These are phyloP conservation scores for Brachyopa scutellaris DNA, from an alignment of 2,888 invertebrate genomes.

Conservation along the genomic window DNA sequence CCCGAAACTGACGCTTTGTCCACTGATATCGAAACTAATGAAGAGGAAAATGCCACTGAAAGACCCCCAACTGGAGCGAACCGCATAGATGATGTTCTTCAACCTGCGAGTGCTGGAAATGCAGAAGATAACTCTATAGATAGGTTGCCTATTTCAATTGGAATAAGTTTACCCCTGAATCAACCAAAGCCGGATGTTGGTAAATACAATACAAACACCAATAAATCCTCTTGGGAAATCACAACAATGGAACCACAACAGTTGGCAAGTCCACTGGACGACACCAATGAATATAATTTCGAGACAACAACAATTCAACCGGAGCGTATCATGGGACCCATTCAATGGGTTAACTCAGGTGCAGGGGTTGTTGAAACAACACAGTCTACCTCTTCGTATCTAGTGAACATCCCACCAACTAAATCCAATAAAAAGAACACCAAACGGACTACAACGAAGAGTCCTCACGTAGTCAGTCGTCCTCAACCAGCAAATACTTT, in stretches of 20 bases:
- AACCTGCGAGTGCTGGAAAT: background rate
- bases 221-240: background rate
- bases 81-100: background rate
- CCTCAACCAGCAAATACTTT: background rate
- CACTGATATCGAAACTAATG: background rate
- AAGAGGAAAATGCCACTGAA: slow-evolving; percentile 5
- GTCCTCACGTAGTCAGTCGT: slow-evolving; percentile 11
- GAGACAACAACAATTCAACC: slow-evolving; percentile 24
- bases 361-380: background rate
- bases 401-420: background rate
- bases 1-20: background rate
- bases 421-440: background rate
- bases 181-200: background rate
- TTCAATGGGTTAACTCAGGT: background rate
- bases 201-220: background rate
- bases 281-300: slow-evolving; percentile 13
- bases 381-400: background rate
- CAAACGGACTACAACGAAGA: slow-evolving; percentile 15
- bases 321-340: background rate
- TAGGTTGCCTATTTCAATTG: background rate
- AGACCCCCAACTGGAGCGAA: background rate
- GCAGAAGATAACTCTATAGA: background rate
- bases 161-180: background rate
- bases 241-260: slow-evolving; percentile 37
- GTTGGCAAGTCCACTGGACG: slow-evolving; percentile 3